Base-by-base conservation (phyloP, 2,888 invertebrate genomes). In the Synanthedon formicaeformis region DNA sequence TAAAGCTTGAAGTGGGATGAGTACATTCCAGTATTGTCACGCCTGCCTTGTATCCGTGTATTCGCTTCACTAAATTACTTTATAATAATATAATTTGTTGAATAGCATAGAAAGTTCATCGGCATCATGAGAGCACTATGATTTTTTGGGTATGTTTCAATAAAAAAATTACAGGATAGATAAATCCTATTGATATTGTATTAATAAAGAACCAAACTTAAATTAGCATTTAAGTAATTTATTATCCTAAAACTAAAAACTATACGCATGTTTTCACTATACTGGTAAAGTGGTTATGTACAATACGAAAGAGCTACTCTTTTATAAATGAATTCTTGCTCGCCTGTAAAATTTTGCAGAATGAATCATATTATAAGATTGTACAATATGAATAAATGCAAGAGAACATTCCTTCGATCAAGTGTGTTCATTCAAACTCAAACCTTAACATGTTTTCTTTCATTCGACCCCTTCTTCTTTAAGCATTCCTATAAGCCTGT, bases 251-350 rank as follows among this genome's bases (percentile, higher is more conserved):
- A 86, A 84, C 80, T 78, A 78, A 77, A 84, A 84, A 84, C 87
- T 88, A 86, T 88, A 88, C 83, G 88, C 88, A 88, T 88, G 88
- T 88, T 88, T 88, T 87, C 87, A 88, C 86, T 87, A 84, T 88
- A 87, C 84, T 85, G 85, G 84, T 85, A 85, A 85, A 85, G 84
- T 82, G 86, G 85, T 87, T 86, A 87, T 86, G 85, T 87, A 88
- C 81, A 84, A 86, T 86, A 85, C 73, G 84, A 81, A 84, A 78
- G 85, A 86, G 85, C 86, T 86, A 81, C 81, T 81, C 86, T 88
- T 88, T 88, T 88, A 85, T 88, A 88, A 86, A 87, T 86, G 86
- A 88, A 87, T 88, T 87, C 87, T 88, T 86, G 88, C 86, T 88
- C 88, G 88, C 88, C 81, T 88, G 88, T 88, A 88, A 85, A 85